These are phyloP conservation scores for Mya arenaria DNA, from an alignment of 1,140 invertebrate genomes.

Conservation along the genomic window DNA sequence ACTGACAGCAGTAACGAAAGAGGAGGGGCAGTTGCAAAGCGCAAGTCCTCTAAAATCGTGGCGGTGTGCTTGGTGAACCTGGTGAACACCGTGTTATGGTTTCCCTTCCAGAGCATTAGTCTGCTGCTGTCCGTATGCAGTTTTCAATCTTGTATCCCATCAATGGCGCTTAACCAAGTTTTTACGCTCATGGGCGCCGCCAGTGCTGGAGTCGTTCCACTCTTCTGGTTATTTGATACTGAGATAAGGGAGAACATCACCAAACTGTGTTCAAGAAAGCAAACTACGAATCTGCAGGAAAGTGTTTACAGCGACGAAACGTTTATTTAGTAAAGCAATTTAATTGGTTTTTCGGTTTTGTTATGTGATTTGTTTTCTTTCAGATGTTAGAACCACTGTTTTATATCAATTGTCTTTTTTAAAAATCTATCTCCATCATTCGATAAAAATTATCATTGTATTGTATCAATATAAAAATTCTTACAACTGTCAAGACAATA, in stretches of 20 bases:
- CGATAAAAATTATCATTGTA: too few relatives aligned
- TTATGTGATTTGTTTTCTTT: too few relatives aligned
- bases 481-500: too few relatives aligned
- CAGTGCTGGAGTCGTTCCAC: slow-evolving; percentile 16
- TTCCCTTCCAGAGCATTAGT: slow-evolving; percentile 36
- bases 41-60: too few relatives aligned
- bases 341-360: too few relatives aligned
- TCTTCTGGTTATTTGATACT: slow-evolving; percentile 17
- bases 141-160: not conserved
- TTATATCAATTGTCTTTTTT: too few relatives aligned
- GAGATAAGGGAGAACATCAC: not conserved
- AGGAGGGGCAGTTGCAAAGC: too few relatives aligned
- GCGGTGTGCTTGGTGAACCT: slow-evolving; percentile 8
- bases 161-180: slow-evolving; percentile 22
- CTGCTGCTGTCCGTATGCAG: slow-evolving; percentile 27
- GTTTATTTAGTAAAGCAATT: not conserved
- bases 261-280: not conserved
- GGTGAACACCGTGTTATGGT: slow-evolving; percentile 8
- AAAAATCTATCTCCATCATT: too few relatives aligned
- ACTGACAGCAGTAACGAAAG: too few relatives aligned
- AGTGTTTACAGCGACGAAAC: not conserved
- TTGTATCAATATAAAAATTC: too few relatives aligned
- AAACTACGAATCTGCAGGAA: not conserved
- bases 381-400: too few relatives aligned
- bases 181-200: slow-evolving; percentile 27